Conservation (phyloP, 2,797 vertebrate genomes). For the Masticophis lateralis region DNA sequence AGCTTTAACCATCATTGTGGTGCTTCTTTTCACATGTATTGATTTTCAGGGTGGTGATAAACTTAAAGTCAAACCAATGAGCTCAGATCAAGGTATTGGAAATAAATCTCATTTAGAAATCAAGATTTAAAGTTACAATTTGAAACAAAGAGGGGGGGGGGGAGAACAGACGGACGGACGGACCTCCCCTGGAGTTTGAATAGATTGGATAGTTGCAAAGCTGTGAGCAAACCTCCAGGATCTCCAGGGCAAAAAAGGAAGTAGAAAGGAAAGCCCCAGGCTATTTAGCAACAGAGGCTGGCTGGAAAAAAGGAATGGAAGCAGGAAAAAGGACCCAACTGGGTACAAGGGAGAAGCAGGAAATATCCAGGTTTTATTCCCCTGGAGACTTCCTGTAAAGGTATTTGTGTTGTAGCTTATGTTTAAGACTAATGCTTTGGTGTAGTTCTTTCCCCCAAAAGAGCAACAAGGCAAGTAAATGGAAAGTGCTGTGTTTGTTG, state of each 20-base stretch:
- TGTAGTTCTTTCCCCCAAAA: neutral
- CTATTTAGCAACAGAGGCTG: neutral
- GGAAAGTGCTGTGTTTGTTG: neutral
- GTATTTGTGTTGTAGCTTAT: neutral
- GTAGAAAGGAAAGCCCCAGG: neutral
- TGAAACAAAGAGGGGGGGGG: neutral
- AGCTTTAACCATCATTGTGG: neutral
- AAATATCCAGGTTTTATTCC: neutral
- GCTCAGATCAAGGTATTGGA: neutral
- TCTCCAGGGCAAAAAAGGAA: neutral
- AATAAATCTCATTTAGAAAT: neutral
- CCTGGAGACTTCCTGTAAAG: neutral
- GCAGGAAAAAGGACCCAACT: neutral
- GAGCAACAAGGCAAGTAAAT: neutral
- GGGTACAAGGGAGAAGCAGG: neutral
- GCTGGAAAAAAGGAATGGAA: neutral
- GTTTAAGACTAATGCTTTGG: neutral
- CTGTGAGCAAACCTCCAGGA: neutral
- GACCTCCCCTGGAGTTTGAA: neutral
- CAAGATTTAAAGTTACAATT: neutral
- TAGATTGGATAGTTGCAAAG: neutral
- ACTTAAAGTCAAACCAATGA: neutral
- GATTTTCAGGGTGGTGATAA: neutral
- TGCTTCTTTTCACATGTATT: neutral
- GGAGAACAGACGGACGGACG: neutral